phyloP scores from a whole-genome alignment of 2,888 invertebrate genomes.

The Eupeodes latifasciatus region DNA sequence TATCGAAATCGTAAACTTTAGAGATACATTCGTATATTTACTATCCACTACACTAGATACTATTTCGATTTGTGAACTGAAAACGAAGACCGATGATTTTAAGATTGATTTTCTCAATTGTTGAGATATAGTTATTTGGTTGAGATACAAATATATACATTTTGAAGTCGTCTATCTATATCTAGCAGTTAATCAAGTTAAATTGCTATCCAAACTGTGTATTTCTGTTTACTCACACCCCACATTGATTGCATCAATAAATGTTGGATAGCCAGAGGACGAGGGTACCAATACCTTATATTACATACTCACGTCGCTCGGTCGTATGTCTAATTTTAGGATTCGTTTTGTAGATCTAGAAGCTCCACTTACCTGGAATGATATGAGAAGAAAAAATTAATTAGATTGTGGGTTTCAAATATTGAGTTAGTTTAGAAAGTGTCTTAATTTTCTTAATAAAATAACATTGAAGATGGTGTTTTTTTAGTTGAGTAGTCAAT shows the following conservation, averaged over 20 bases:
- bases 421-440: slow-evolving; percentile 5
- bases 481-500: background rate
- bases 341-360: background rate
- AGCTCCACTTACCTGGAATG: slow-evolving; percentile 64
- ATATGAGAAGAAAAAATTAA: slow-evolving; percentile 44
- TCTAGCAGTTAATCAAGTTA: slow-evolving; percentile 64
- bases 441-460: background rate
- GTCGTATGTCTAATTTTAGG: background rate
- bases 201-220: slow-evolving; percentile 57
- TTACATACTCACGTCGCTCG: too few species aligned
- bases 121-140: slow-evolving; percentile 24
- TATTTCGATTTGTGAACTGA: background rate
- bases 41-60: slow-evolving; percentile 46
- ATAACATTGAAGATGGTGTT: too few species aligned
- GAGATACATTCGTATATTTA: slow-evolving; percentile 58
- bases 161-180: too few species aligned
- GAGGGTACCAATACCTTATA: background rate
- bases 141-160: too few species aligned
- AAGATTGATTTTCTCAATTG: slow-evolving; percentile 53
- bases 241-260: slow-evolving; percentile 45
- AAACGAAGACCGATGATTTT: slow-evolving; percentile 34
- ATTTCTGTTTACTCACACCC: slow-evolving; percentile 63
- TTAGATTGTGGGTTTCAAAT: slow-evolving; percentile 12
- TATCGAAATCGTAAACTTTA: slow-evolving; percentile 6
- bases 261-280: slow-evolving; percentile 10